Conservation (phyloP, 2,113 vertebrate genomes). For the Muntiacus reevesi region DNA sequence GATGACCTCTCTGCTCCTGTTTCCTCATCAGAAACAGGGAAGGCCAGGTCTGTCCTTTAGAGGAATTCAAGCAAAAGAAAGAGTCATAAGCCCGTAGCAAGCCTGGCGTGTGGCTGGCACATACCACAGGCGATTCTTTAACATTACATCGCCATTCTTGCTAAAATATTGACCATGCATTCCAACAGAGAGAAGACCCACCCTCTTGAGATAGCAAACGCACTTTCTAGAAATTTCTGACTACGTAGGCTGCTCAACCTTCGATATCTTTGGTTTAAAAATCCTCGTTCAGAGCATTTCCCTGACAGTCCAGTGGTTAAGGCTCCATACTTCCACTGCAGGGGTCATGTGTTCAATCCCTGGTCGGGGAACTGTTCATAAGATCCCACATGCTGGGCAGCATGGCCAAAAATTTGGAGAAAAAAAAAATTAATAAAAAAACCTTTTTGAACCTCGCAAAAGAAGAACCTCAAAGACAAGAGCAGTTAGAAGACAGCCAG, state of each 20-base stretch:
- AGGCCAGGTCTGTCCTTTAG: neutral
- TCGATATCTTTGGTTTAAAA: neutral
- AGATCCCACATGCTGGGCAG: neutral
- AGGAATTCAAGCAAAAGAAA: neutral
- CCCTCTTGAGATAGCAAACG: neutral
- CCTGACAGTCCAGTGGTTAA: neutral
- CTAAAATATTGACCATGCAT: neutral
- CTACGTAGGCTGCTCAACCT: neutral
- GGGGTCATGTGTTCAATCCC: neutral
- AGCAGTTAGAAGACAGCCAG: neutral
- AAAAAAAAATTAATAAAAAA: neutral
- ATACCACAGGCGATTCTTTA: neutral
- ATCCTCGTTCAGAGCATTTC: neutral
- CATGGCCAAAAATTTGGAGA: neutral
- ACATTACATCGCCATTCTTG: neutral
- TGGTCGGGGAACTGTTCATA: neutral
- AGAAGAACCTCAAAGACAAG: neutral
- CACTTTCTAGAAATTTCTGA: neutral
- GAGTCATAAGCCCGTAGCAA: fast-evolving
- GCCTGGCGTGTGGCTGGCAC: neutral
- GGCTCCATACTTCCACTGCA: neutral
- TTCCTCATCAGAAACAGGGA: neutral
- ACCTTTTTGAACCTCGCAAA: neutral
- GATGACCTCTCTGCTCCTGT: neutral
- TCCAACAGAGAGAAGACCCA: neutral